Conservation (phyloP, 1,140 invertebrate species). For the Choristoneura fumiferana region DNA sequence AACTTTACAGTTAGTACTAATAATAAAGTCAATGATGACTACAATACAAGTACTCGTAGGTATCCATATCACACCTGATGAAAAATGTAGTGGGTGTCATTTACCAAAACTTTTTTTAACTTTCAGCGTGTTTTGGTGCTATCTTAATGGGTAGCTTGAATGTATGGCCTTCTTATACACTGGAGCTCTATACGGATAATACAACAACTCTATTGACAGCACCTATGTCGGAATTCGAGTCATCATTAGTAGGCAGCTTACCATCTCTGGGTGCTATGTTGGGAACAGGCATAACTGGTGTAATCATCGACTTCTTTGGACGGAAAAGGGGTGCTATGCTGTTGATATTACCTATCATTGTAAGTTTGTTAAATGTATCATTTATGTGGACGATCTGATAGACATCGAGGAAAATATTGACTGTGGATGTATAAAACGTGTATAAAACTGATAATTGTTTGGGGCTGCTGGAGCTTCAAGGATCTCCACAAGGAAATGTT, state of each 20-base stretch:
- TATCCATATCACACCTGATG: too few species aligned
- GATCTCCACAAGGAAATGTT: too few species aligned
- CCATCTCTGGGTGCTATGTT: constrained; percentile 73
- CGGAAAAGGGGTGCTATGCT: constrained; percentile 77
- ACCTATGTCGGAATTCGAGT: constrained; percentile 38
- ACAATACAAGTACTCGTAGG: too few species aligned
- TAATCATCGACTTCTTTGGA: constrained; percentile 79
- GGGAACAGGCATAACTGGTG: constrained; percentile 64
- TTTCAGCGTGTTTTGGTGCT: constrained; percentile 42
- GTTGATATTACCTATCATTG: constrained; percentile 74
- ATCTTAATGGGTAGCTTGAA: constrained; percentile 37
- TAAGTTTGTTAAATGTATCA: constrained; percentile 40
- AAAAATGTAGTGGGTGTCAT: too few species aligned
- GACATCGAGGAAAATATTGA: too few species aligned
- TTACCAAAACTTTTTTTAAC: constrained; percentile 9
- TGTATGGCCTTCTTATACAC: constrained; percentile 55
- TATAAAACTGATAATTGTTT: too few species aligned
- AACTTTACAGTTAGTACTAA: too few species aligned
- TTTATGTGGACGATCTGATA: not conserved
- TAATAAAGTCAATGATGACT: too few species aligned
- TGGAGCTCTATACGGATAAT: constrained; percentile 29
- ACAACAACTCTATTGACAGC: constrained; percentile 33
- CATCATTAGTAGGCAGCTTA: constrained; percentile 60
- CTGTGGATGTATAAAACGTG: too few species aligned
- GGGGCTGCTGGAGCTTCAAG: too few species aligned